Percentiles rank a stretch among this genome's conserved stretches.
phyloP scores from a whole-genome alignment of 23 tunicate genomes.

The Oikopleura vanhoeffeni region DNA sequence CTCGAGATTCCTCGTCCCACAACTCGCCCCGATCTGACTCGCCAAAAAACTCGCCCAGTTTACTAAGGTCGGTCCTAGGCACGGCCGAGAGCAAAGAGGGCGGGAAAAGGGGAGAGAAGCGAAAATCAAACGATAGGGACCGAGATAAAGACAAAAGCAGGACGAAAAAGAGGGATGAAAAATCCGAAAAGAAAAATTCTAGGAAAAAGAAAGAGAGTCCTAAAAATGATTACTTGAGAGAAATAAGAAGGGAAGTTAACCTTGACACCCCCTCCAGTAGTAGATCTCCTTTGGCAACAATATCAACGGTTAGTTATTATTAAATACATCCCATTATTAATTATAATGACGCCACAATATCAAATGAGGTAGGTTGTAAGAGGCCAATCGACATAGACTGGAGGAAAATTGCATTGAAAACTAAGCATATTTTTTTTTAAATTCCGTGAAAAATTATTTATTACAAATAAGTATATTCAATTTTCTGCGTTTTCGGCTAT shows the following conservation, averaged over 20 bases:
- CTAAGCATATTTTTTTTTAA: too few species aligned
- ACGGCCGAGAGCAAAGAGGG: background rate
- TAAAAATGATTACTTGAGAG: background rate
- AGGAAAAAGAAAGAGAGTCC: background rate
- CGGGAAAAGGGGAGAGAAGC: background rate
- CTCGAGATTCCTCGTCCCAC: background rate
- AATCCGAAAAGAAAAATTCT: background rate
- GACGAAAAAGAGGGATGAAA: background rate
- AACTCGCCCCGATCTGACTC: conserved; percentile 9
- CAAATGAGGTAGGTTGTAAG: too few species aligned
- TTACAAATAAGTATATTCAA: too few species aligned
- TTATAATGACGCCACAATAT: too few species aligned
- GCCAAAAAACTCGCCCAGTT: background rate
- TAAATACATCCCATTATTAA: too few species aligned
- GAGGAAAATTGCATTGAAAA: too few species aligned
- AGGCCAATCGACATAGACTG: too few species aligned
- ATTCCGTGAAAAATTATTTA: too few species aligned
- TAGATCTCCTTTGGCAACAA: background rate
- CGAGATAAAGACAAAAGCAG: too few species aligned
- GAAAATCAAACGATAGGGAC: background rate
- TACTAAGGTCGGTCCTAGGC: background rate
- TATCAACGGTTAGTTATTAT: background rate
- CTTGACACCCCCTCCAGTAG: conserved; percentile 5
- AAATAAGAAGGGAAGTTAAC: background rate
- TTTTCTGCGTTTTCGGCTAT: too few species aligned